phyloP scores from a whole-genome alignment of 35 echinoderm and acorn worm genomes.

The Lytechinus pictus region DNA sequence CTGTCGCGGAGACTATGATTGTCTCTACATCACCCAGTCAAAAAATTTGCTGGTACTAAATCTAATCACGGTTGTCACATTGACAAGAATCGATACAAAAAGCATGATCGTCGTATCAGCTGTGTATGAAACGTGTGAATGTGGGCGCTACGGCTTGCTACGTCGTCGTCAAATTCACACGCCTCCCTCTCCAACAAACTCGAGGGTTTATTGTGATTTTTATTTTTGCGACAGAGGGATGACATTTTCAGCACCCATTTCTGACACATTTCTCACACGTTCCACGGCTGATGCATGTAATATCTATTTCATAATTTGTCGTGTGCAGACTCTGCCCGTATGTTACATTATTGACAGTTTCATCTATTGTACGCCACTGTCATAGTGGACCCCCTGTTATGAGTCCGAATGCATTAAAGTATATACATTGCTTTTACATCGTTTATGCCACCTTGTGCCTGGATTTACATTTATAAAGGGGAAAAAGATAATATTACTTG shows the following conservation, averaged over 20 bases:
- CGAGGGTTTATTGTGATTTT: neutral
- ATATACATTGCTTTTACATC: too few species aligned
- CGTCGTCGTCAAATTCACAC: neutral
- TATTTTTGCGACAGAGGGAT: neutral
- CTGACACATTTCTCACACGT: constrained; percentile 10
- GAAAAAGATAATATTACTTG: too few species aligned
- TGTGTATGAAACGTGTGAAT: neutral
- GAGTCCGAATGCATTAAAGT: too few species aligned
- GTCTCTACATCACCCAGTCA: neutral
- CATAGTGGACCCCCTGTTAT: too few species aligned
- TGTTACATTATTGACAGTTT: too few species aligned
- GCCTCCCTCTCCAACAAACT: neutral
- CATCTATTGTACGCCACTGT: too few species aligned
- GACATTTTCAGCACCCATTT: neutral
- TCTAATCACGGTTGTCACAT: neutral
- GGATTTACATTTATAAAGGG: too few species aligned
- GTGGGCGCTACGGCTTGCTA: neutral
- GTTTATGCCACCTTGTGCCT: too few species aligned
- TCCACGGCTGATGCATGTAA: neutral
- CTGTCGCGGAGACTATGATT: neutral
- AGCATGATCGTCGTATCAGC: neutral
- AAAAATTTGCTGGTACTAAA: neutral
- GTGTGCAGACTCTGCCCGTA: too few species aligned
- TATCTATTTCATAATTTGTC: neutral
- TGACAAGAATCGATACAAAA: neutral